Evolutionary conservation across 2,797 vertebrate species (phyloP).

Genomic region (Selene dorsalis): DNA sequence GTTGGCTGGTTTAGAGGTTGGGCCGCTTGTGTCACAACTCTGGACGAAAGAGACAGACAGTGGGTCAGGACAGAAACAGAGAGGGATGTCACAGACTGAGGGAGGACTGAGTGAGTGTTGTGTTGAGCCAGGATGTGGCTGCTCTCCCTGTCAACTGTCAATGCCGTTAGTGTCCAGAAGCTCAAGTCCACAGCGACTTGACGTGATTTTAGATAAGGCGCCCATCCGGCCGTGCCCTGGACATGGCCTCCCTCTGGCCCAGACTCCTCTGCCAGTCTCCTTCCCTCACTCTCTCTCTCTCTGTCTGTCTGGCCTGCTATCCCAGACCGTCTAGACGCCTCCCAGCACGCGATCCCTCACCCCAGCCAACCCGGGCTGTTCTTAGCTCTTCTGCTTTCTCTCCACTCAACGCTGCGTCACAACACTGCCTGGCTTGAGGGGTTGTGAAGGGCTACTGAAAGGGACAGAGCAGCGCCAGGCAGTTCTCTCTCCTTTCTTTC

Average conservation of each 20-base stretch:
- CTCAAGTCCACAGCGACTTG: conserved; percentile 63
- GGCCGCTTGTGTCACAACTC: conserved; percentile 27
- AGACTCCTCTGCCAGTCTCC: conserved; percentile 67
- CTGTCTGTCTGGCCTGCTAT: conserved; percentile 63
- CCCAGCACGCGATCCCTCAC: conserved; percentile 71
- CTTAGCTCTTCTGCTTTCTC: conserved; percentile 60
- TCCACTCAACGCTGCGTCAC: conserved; percentile 53
- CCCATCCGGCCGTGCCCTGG: conserved; percentile 69
- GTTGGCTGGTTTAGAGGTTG: conserved; percentile 25
- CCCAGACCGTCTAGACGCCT: conserved; percentile 74
- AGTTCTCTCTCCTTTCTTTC: conserved; percentile 38
- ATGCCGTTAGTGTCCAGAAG: conserved; percentile 68
- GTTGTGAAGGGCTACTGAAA: conserved; percentile 44
- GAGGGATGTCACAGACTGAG: conserved; percentile 40
- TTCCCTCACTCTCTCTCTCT: conserved; percentile 64
- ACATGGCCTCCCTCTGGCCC: conserved; percentile 73
- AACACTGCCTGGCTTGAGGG: conserved; percentile 53
- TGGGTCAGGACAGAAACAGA: conserved; percentile 39
- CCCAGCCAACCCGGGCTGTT: conserved; percentile 61
- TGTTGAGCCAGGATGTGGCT: conserved; percentile 63
- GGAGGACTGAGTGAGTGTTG: conserved; percentile 51
- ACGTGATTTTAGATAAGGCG: conserved; percentile 79
- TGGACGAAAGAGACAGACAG: conserved; percentile 36
- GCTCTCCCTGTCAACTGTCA: conserved; percentile 79
- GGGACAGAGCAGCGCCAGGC: conserved; percentile 55